These are phyloP conservation scores for Mus pahari DNA, from an alignment of 2,113 vertebrate genomes.

Conservation along the genomic window DNA sequence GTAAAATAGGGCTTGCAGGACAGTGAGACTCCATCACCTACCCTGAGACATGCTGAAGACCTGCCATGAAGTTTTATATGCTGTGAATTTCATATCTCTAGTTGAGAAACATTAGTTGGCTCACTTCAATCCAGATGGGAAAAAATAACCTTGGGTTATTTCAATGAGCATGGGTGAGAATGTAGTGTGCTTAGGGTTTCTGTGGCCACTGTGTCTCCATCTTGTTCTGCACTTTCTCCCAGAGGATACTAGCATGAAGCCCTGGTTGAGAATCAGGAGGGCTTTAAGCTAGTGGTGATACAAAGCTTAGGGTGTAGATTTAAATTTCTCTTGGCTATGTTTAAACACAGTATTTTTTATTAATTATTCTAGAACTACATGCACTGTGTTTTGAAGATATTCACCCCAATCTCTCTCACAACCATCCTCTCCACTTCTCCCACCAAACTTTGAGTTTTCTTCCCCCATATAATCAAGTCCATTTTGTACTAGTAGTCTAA, in stretches of 20 bases:
- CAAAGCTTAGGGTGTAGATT: conserved; percentile 2
- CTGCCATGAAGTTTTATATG: not conserved
- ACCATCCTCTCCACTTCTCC: not conserved
- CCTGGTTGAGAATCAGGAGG: not conserved
- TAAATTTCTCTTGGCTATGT: not conserved
- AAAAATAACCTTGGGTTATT: conserved; percentile 31
- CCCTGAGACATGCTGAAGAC: not conserved
- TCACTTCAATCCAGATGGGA: not conserved
- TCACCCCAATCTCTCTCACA: not conserved
- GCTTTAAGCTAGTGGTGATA: not conserved
- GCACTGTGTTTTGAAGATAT: not conserved
- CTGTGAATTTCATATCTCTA: not conserved
- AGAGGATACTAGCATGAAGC: not conserved
- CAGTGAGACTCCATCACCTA: not conserved
- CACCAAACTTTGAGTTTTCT: not conserved
- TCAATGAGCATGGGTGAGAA: not conserved
- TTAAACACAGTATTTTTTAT: not conserved
- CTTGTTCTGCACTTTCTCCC: not conserved
- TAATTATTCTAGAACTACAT: not conserved
- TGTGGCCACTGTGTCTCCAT: not conserved
- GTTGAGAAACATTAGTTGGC: not conserved
- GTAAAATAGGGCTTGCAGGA: not conserved
- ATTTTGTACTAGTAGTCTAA: not conserved
- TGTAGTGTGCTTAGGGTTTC: not conserved
- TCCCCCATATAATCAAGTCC: not conserved